Conservation (phyloP, 2,797 vertebrate genomes). For the Loriculus beryllinus region DNA sequence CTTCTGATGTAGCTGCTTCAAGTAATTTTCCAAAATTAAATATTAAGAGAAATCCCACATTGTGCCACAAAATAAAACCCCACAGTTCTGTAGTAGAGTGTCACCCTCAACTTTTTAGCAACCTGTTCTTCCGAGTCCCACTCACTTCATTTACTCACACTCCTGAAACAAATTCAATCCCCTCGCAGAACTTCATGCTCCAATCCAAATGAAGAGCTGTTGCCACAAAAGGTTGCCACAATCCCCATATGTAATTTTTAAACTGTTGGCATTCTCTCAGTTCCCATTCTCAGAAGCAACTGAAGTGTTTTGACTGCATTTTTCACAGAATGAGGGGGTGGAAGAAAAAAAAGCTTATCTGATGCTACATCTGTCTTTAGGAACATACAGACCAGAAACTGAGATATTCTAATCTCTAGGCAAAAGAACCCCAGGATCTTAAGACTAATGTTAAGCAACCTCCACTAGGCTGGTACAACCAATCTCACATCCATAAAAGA, state of each 20-base stretch:
- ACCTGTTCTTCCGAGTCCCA: background rate
- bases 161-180: background rate
- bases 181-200: background rate
- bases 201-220: background rate
- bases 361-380: background rate
- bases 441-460: background rate
- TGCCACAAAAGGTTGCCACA: slow-evolving; percentile 20
- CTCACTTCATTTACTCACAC: background rate
- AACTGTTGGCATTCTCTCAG: background rate
- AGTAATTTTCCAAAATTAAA: background rate
- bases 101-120: background rate
- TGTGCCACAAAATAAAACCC: background rate
- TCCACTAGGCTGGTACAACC: background rate
- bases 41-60: background rate
- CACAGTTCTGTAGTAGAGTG: background rate
- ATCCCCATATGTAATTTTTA: background rate
- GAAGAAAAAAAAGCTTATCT: slow-evolving; percentile 26
- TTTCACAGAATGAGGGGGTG: background rate
- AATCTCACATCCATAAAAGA: background rate
- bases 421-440: background rate
- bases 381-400: background rate
- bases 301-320: slow-evolving; percentile 43
- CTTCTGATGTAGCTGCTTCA: background rate
- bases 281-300: background rate
- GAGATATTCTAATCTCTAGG: background rate